A percentile compares a stretch with the other conserved stretches of the same genome.
Conservation (phyloP, 2,797 vertebrate species). For the Propithecus perrieri region DNA sequence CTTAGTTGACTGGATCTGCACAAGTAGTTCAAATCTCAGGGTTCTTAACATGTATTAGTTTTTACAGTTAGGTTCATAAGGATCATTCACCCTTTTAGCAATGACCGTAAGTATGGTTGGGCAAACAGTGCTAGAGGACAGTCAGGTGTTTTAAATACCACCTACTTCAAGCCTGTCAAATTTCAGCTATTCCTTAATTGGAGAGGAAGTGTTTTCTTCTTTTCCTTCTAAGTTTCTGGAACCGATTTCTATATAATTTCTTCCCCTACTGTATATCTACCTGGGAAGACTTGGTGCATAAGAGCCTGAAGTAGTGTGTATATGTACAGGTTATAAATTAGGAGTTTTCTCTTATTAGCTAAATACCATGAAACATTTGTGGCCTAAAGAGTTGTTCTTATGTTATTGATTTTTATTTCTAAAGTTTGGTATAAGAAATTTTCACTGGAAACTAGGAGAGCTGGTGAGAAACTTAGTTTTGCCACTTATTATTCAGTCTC, state of each 20-base stretch:
- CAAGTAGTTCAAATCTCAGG: not conserved
- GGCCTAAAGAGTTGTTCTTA: not conserved
- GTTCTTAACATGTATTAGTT: not conserved
- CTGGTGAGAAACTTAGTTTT: not conserved
- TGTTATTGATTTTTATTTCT: not conserved
- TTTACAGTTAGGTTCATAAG: not conserved
- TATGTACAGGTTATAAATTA: not conserved
- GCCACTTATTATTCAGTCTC: not conserved
- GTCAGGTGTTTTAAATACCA: not conserved
- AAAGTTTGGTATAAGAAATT: not conserved
- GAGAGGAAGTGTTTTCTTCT: not conserved
- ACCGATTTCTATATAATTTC: not conserved
- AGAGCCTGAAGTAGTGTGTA: not conserved
- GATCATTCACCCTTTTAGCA: not conserved
- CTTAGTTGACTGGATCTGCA: not conserved
- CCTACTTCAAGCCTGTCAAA: not conserved
- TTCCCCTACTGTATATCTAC: not conserved
- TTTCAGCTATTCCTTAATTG: not conserved
- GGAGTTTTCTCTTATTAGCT: not conserved
- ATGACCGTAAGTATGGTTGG: not conserved
- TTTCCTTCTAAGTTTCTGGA: not conserved
- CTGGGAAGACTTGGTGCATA: not conserved
- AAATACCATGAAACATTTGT: not conserved
- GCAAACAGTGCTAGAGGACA: not conserved
- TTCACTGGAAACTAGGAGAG: not conserved